Conservation (phyloP, 2,113 vertebrate species). For the Odocoileus virginianus region DNA sequence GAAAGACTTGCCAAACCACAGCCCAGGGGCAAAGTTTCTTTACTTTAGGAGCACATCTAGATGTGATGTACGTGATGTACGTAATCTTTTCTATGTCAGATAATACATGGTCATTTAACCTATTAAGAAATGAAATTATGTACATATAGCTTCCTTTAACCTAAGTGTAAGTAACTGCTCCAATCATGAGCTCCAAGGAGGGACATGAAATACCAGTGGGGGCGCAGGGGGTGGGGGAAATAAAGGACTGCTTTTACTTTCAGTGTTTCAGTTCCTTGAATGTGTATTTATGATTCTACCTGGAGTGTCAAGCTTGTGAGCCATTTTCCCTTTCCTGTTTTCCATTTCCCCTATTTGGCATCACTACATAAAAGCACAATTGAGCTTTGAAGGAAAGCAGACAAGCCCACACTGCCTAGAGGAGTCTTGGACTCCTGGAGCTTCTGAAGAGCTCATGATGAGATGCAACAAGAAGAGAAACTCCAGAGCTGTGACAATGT, state of each 20-base stretch:
- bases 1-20: neutral
- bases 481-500: neutral
- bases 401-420: neutral
- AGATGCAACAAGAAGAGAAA: neutral
- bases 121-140: neutral
- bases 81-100: neutral
- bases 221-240: fast-evolving
- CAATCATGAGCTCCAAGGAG: neutral
- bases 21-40: neutral
- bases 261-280: neutral
- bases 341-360: neutral
- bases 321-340: neutral
- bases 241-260: neutral
- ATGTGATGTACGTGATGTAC: neutral
- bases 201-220: neutral
- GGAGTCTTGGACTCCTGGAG: neutral
- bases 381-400: neutral
- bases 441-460: neutral
- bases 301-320: neutral
- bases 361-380: neutral
- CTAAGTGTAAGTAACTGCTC: neutral
- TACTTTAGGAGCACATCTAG: neutral
- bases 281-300: neutral
- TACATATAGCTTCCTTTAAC: neutral
- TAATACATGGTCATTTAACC: neutral